Evolutionary conservation across 2,888 invertebrate species (phyloP).

Genomic region (Clusia tigrina): DNA sequence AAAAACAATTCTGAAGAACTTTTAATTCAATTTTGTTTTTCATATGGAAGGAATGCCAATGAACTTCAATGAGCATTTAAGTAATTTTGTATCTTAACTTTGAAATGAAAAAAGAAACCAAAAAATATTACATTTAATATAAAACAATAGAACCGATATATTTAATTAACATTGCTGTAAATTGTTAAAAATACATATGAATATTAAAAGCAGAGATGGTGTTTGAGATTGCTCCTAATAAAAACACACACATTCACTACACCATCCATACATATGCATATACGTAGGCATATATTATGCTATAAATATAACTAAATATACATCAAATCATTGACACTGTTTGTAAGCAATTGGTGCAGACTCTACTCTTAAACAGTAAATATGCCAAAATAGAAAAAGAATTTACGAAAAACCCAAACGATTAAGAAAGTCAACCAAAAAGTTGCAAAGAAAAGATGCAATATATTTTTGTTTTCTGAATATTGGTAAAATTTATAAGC

Average conservation of each 20-base stretch:
- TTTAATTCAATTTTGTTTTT: too few relatives aligned
- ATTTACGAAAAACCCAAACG: background rate
- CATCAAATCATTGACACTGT: too few relatives aligned
- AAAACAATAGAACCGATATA: background rate
- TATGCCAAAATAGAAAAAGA: background rate
- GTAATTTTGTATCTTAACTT: background rate
- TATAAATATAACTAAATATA: too few relatives aligned
- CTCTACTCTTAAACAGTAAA: too few relatives aligned
- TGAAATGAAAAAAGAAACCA: background rate
- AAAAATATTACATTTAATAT: background rate
- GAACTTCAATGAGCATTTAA: too few relatives aligned
- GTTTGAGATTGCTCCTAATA: constrained; percentile 21
- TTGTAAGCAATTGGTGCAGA: too few relatives aligned
- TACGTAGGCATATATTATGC: background rate
- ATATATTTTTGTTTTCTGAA: too few relatives aligned
- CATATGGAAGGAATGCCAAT: too few relatives aligned
- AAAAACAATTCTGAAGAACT: too few relatives aligned
- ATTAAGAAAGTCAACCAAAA: background rate
- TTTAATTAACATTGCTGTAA: constrained; percentile 2
- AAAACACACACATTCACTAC: constrained; percentile 25
- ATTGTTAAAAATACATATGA: background rate
- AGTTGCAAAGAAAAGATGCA: too few relatives aligned
- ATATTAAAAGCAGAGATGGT: background rate
- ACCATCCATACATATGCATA: background rate
- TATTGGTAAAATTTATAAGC: too few relatives aligned